These are phyloP conservation scores for Nasua narica DNA, from an alignment of 2,797 vertebrate genomes.

Conservation along the genomic window DNA sequence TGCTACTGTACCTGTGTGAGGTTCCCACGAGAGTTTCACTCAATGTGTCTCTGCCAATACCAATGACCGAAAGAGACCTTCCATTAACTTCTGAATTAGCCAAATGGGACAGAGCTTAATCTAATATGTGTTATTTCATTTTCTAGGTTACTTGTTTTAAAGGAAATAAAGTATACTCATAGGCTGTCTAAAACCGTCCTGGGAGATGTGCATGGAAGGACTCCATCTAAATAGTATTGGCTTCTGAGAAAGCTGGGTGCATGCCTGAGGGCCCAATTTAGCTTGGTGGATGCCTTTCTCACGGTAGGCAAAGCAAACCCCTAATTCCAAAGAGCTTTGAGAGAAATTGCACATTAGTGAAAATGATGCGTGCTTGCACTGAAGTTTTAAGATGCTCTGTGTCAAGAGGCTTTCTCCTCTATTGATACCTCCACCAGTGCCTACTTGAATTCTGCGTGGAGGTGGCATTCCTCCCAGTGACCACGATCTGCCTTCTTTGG, in stretches of 20 bases:
- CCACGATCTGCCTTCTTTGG: not conserved
- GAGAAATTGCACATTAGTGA: constrained; percentile 56
- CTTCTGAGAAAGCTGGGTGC: constrained; percentile 66
- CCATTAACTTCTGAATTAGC: constrained; percentile 79
- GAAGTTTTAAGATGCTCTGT: not conserved
- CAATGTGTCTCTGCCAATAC: constrained; percentile 73
- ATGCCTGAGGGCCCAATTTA: constrained; percentile 66
- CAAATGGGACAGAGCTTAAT: constrained; percentile 78
- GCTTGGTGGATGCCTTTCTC: constrained; percentile 62
- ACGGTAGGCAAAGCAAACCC: constrained; percentile 65
- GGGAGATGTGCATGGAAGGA: constrained; percentile 71
- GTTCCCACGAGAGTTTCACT: constrained; percentile 65
- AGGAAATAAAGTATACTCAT: constrained; percentile 76
- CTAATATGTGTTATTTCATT: constrained; percentile 79
- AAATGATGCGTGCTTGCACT: constrained; percentile 9
- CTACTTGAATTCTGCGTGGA: not conserved
- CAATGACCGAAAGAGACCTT: constrained; percentile 78
- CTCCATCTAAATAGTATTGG: constrained; percentile 64
- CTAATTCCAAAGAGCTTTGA: constrained; percentile 52
- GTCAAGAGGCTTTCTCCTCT: not conserved
- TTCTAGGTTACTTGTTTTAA: constrained; percentile 81
- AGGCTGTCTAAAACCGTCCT: constrained; percentile 68
- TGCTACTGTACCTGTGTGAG: constrained; percentile 62
- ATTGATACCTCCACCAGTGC: not conserved
- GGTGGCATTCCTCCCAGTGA: not conserved